A percentile compares a stretch with the other conserved stretches of the same genome.
phyloP scores from a whole-genome alignment of 64 coral and sea anemone genomes.

The Dendronephthya gigantea region DNA sequence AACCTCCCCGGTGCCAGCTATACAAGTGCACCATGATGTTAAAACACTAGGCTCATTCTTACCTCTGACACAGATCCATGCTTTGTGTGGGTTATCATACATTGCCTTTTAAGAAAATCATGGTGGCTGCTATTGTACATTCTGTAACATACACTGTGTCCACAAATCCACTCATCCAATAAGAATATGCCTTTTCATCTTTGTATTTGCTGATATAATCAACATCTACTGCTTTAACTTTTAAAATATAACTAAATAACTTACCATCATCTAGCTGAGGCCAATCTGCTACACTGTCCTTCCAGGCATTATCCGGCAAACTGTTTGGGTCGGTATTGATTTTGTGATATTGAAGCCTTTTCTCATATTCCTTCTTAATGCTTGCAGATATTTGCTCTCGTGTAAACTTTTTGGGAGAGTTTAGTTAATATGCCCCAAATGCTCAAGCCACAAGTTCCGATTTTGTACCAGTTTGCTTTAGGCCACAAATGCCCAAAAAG shows the following conservation, averaged over 20 bases:
- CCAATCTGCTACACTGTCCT: conserved; percentile 34
- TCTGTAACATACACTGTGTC: conserved; percentile 15
- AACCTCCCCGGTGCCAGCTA: conserved; percentile 30
- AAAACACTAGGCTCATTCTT: conserved; percentile 22
- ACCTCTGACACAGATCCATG: background rate
- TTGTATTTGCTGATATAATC: conserved; percentile 47
- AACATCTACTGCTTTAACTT: conserved; percentile 43
- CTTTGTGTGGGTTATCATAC: conserved; percentile 16
- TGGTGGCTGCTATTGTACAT: background rate
- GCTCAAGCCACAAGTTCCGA: conserved; percentile 28
- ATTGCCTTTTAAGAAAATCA: conserved; percentile 31
- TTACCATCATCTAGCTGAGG: conserved; percentile 44
- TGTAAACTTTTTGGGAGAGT: background rate
- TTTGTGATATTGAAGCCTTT: background rate
- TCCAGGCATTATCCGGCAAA: conserved; percentile 2
- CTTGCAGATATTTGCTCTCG: background rate
- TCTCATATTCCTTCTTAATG: background rate
- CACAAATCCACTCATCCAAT: conserved; percentile 11
- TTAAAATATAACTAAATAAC: conserved; percentile 45
- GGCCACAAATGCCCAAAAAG: too few relatives aligned
- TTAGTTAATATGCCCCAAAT: background rate
- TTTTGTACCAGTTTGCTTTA: conserved; percentile 29
- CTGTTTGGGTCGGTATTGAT: background rate
- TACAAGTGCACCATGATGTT: conserved; percentile 59
- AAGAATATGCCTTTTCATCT: background rate